Evolutionary conservation across 2,113 vertebrate genomes (phyloP), one percentile per base, ranked within the genome.

Genomic region (Xerus inauris): DNA sequence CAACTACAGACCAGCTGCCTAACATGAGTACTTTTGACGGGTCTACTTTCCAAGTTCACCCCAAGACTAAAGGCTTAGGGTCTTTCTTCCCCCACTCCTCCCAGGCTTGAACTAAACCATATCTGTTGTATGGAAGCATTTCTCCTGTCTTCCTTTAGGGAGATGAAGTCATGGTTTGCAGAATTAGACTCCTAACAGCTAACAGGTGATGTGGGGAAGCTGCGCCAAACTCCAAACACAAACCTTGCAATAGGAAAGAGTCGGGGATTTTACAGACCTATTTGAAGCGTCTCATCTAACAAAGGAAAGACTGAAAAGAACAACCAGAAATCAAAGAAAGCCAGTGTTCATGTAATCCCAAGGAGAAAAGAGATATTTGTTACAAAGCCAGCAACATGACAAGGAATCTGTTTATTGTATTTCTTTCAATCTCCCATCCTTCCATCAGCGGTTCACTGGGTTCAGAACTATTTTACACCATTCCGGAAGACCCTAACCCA

Each of bases 131-230:
- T 5, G 30, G 35, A 98, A 98, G 97, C 94, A 54, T 47, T 98
- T 42, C 94, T 95, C 97, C 98, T 87, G 90, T 90, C 97, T 98
- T 97, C 94, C 98, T 98, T 98, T 45, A 96, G 97, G 97, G 98
- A 98, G 97, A 98, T 98, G 98, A 99, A 98, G 97, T 98, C 98
- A 98, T 98, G 97, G 97, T 86, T 98, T 97, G 98, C 96, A 98
- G 98, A 98, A 98, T 97, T 96, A 98, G 98, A 91, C 92, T 94
- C 95, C 84, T 99, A 99, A 99, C 98, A 98, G 96, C 98, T 98
- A 98, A 96, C 98, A 99, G 98, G 98, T 98, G 98, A 98, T 57
- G 90, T 72, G 72, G 1, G 97, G 94, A 98, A 89, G 86, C 94
- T 77, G 95, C 26, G 98, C 98, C 98, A 98, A 93, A 69, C 95